Conservation (phyloP, 2,888 invertebrate genomes). For the Subacronicta megacephala region DNA sequence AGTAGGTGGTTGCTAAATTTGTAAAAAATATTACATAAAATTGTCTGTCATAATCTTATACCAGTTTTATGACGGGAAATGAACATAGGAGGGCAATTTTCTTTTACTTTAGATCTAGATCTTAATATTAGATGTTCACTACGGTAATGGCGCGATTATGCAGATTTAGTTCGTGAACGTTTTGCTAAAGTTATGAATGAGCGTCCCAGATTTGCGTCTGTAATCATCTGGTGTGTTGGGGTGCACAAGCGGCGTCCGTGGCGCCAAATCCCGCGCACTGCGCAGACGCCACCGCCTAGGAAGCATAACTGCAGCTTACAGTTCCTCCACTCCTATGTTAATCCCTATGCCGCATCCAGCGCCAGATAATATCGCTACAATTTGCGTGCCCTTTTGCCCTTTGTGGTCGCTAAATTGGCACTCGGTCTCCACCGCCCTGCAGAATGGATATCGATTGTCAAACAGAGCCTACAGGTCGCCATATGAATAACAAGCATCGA, state of each 20-base stretch:
- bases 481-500: constrained; percentile 71
- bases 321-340: constrained; percentile 86
- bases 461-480: constrained; percentile 57
- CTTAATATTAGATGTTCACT: constrained; percentile 72
- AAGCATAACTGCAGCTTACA: constrained; percentile 77
- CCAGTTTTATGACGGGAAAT: constrained; percentile 30
- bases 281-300: constrained; percentile 55
- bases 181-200: constrained; percentile 82
- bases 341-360: constrained; percentile 78
- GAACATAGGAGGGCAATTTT: constrained; percentile 54
- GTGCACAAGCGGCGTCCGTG: constrained; percentile 46
- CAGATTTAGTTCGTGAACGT: constrained; percentile 79
- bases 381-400: constrained; percentile 84
- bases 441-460: constrained; percentile 69
- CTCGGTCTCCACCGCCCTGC: constrained; percentile 55
- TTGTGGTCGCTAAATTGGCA: constrained; percentile 73
- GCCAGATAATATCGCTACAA: constrained; percentile 80
- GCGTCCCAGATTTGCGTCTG: constrained; percentile 77
- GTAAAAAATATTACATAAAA: constrained; percentile 6
- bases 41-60: constrained; percentile 30
- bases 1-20: constrained; percentile 22
- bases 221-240: constrained; percentile 73
- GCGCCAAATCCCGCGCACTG: constrained; percentile 14
- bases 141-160: constrained; percentile 81
- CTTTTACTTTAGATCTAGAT: constrained; percentile 65